Base-by-base conservation (phyloP, 1,140 invertebrate genomes). In the Listronotus bonariensis region DNA sequence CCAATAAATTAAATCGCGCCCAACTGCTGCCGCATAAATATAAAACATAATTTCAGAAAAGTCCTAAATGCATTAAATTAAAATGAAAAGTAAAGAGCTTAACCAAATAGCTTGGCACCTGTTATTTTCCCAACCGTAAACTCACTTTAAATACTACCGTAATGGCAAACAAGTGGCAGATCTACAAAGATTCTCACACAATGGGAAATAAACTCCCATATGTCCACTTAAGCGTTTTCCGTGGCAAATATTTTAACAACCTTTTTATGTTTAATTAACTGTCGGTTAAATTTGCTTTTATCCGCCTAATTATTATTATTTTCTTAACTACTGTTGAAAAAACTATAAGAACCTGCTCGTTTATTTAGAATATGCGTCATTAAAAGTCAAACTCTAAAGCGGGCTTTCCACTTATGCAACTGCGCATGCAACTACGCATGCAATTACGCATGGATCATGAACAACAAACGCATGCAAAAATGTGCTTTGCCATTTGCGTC, bases 151-250 rank as follows among this genome's bases (percentile, higher is more conserved):
- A 56, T 56, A 56, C 53, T 56, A 56, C 53, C 53, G 53, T 43
- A 56, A 56, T 56, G 53, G 53, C 53, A 56, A 56, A 56, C 53
- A 56, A 56, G 53, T 56, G 53, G 53, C 53, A 56, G 53, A 56
- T 56, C 53, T 56, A 56, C 53, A 56, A 56, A 56, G 53, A 43
- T 56, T 56, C 53, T 56, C 53, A 56, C 53, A 56, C 53, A 56
- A 56, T 56, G 53, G 53, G 53, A 56, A 56, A 56, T 56, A 56
- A 56, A 56, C 53, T 56, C 53, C 53, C 53, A 56, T 56, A 56
- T 56, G 53, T 56, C 53, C 53, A 56, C 53, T 56, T 43, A 43
- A 56, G 31, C 20, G 53, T 56, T 56, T 56, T 56, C 42, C 12
- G 15, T 26, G 17, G 53, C 53, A 56, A 56, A 56, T 56, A 56